Conservation (phyloP, 2,888 invertebrate genomes). For the Epirrhoe tristata region DNA sequence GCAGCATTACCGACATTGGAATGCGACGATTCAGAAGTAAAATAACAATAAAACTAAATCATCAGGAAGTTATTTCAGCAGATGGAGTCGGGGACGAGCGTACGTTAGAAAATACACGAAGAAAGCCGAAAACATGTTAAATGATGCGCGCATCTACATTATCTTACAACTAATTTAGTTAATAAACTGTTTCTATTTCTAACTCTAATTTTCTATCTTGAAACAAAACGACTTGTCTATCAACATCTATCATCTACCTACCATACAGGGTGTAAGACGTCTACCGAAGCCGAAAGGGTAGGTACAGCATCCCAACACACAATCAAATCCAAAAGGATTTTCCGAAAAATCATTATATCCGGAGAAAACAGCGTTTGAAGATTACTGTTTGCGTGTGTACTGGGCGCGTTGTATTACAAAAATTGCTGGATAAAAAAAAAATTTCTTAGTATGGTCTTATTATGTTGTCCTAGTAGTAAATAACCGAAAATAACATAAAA, state of each 20-base stretch:
- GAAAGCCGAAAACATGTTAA: slow-evolving; percentile 66
- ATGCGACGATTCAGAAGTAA: slow-evolving; percentile 71
- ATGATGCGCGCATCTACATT: slow-evolving; percentile 70
- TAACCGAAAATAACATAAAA: too few species aligned
- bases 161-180: slow-evolving; percentile 58
- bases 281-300: too few species aligned
- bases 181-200: slow-evolving; percentile 13
- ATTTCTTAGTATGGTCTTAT: too few species aligned
- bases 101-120: slow-evolving; percentile 72
- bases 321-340: too few species aligned
- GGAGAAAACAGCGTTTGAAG: too few species aligned
- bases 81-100: slow-evolving; percentile 69
- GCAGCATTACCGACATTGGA: slow-evolving; percentile 45
- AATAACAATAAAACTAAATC: slow-evolving; percentile 85
- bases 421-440: too few species aligned
- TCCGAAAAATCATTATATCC: too few species aligned
- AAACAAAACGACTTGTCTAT: neutral
- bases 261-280: too few species aligned
- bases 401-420: too few species aligned
- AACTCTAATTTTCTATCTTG: neutral
- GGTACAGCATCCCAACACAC: too few species aligned
- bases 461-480: too few species aligned
- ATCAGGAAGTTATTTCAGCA: slow-evolving; percentile 82
- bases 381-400: too few species aligned
- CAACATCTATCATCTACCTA: neutral